Base-by-base conservation (phyloP, 2,888 invertebrate species). In the Daptonema setosum region DNA sequence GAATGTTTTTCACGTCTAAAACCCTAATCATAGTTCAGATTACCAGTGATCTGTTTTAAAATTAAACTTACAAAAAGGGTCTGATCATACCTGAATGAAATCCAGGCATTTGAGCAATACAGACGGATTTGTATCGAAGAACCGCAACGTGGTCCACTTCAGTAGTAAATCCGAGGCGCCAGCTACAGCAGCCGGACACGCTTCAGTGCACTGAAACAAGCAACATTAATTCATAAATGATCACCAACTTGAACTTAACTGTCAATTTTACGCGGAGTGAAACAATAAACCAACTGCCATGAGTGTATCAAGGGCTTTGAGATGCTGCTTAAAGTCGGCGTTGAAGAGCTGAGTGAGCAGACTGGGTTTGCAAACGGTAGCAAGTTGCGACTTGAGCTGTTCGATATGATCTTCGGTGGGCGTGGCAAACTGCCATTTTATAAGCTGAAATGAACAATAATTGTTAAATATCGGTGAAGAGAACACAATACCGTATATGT, bases 71-170 rank as follows among this genome's bases (percentile, higher is more conserved):
- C n/a, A n/a, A n/a, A n/a, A n/a, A n/a, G n/a, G n/a, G n/a, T n/a
- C n/a, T 17, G 35, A 35, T 11, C 90, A 83, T 24, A 79, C 73
- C 60, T 82, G 80, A 17, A 93, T 75, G 73, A 88, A 93, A 70
- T 93, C 93, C 64, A 95, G 75, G n/a, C 85, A 87, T 75, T 87
- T 90, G 64, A 93, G 78, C 59, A 95, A 78, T 43, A 95, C 93
- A 22, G 90, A 88, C 14, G 95, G 93, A 76, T 97, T 97, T 28
- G 95, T 97, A 75, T 97, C 95, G 68, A 91, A 95, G 76, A 97
- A 97, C 59, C 95, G 78, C 52, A 97, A 75, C 0, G 93, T 91
- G 64, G 91, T 72, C 95, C 95, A 97, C 71, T 91, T 91, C 52
- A 97, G 78, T 56, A 97, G 83, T 60, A 97, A 76, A 76, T 97